Base-by-base conservation (phyloP, 2,797 vertebrate species). In the Arctocebus calabarensis region DNA sequence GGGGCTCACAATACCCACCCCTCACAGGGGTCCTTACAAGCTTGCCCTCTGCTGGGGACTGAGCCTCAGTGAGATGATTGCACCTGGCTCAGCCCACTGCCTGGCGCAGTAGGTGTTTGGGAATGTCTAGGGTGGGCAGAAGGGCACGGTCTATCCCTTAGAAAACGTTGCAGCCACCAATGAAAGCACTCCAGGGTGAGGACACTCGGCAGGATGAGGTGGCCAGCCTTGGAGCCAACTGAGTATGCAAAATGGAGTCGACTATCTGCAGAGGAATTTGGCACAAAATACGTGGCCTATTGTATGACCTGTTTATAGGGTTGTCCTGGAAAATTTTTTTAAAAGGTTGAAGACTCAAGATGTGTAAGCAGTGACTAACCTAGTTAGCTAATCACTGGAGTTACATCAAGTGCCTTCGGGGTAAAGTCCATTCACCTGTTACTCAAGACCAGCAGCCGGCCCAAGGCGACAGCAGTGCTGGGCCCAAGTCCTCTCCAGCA, bases 371-470 rank as follows among this genome's bases (percentile, higher is more conserved):
- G 90, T 90, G 90, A 92, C 90, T 94, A 93, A 84, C 87, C 93
- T 91, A 16, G 94, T 89, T 90, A 96, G 77, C 73, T 94, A 96
- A 93, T 25, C 16, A 20, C 22, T 74, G 61, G 62, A 0, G 13
- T 97, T 96, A 87, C 92, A 88, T 95, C 98, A 97, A 70, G 94
- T 75, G 61, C 79, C 96, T 94, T 48, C 77, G 94, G 96, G 97
- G 74, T 86, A 83, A 96, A 83, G 77, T 64, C 93, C 92, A 81
- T 2, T 88, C 74, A 88, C 95, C 77, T 95, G 75, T 68, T 71
- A 62, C 86, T 92, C 1, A 0, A 84, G 82, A 92, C 87, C 86
- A 96, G 84, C 81, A 88, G 71, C 34, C 0, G 64, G 73, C 92
- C 78, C 17, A 19, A 85, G 45, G 52, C 82, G 1, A 22, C 17